Evolutionary conservation across 2,888 invertebrate genomes (phyloP), one percentile per base, ranked within the genome.

Genomic region (Oscheius sp.): DNA sequence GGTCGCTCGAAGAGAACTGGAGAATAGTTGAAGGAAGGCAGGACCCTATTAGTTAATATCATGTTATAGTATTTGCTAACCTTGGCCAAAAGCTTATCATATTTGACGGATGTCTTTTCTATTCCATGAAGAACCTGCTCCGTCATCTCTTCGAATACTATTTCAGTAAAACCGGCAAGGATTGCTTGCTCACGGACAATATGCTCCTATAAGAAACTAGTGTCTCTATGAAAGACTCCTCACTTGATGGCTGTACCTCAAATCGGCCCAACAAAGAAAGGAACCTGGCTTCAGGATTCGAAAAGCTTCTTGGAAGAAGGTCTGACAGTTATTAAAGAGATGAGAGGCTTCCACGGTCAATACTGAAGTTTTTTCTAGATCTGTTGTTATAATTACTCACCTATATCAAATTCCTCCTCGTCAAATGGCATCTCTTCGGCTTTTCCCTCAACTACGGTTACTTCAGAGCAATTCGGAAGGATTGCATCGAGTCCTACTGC

Each of bases 291-390:
- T 67, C 9, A 82, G 56, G 41, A 82, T 77, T 17, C 82, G 67
- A 12, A 33, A 41, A n/a, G 67, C 67, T 71, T 82, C 80, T 12
- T 66, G n/a, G 45, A 82, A 72, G 63, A 82, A 82, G 17, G 56
- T 45, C n/a, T 22, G 22, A 22, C 63, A 70, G 33, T 80, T 57
- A 0, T 51, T 32, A 51, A 82, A 82, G 2, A 82, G 67, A 69
- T 82, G 82, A 20, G 81, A 77, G 22, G 78, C 74, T 57, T 82
- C 82, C 3, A 82, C 73, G 61, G 82, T 82, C 5, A 82, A 24
- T 22, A 81, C 76, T 77, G 61, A 20, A 73, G 66, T 32, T 47
- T 17, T 14, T 36, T 36, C 14, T n/a, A n/a, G n/a, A n/a, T n/a
- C n/a, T n/a, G 41, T 9, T n/a, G 41, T 6, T 3, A 41, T 41